Base-by-base conservation (phyloP, 2,888 invertebrate species). In the Ophion slaviceki region DNA sequence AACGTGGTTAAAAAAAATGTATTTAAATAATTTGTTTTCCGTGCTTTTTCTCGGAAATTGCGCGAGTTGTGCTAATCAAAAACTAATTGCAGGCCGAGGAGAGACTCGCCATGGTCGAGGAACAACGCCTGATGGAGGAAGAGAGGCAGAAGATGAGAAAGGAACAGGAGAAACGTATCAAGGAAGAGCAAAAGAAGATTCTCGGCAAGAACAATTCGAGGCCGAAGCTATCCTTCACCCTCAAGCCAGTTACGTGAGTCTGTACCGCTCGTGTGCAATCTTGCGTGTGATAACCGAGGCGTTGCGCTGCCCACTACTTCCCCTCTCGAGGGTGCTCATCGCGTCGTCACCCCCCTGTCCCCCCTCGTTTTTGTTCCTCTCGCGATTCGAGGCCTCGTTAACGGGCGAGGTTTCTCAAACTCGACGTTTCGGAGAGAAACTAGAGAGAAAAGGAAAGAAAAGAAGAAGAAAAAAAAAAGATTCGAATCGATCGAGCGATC, bases 181-280 rank as follows among this genome's bases (percentile, higher is more conserved):
- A 98, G 95, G 98, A 98, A 94, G 99, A 99, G 94, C 99, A 99
- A 95, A 99, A 98, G 95, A 97, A 98, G 94, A 99, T 99, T 91
- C 95, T 99, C 91, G 99, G 99, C 90, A 99, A 99, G 96, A 98
- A 98, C 94, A 99, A 99, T 95, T 98, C 99, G 85, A 96, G 99
- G 94, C 99, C 99, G 86, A 98, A 98, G 95, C 95, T 99, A 89
- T 99, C 99, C 78, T 99, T 99, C 95, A 96, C 97, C 76, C 95
- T 98, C 89, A 98, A 98, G 94, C 97, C 97, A 89, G 95, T 96
- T 91, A 97, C 96, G 95, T 96, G 96, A 96, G 95, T 94, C 92
- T 94, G 83, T 78, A 70, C 77, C 62, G 62, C 57, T 20, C 57
- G 67, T 80, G 82, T 80, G 82, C 81, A 36, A 32, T 32, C 91